Conservation (phyloP, 1,140 invertebrate species). For the Drosophila guanche region DNA sequence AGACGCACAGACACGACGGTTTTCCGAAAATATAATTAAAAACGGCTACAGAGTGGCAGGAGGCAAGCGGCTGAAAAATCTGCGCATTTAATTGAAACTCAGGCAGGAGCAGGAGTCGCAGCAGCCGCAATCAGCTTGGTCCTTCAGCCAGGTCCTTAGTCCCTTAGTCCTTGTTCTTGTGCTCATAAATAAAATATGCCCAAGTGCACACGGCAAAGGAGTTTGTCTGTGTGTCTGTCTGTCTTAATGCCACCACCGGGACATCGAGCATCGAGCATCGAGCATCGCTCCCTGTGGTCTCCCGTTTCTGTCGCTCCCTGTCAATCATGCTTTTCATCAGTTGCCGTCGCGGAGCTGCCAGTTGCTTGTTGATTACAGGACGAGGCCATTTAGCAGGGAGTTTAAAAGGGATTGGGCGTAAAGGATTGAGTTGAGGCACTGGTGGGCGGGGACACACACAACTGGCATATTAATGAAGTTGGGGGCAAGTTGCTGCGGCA, state of each 20-base stretch:
- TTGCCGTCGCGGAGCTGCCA: slow-evolving; percentile 29
- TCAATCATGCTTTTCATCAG: slow-evolving; percentile 56
- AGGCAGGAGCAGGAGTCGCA: slow-evolving; percentile 18
- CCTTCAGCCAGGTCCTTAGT: slow-evolving; percentile 8
- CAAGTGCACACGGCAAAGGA: slow-evolving; percentile 39
- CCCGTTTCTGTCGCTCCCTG: slow-evolving; percentile 1
- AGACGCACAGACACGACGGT: slow-evolving; percentile 2
- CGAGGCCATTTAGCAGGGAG: slow-evolving; percentile 57
- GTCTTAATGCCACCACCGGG: slow-evolving; percentile 37
- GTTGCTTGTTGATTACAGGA: slow-evolving; percentile 49
- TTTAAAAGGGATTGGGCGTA: no score
- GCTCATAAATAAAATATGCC: slow-evolving; percentile 76
- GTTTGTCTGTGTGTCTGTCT: slow-evolving; percentile 7
- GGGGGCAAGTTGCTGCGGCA: slow-evolving; percentile 44
- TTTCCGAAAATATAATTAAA: slow-evolving; percentile 64
- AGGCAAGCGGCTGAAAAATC: slow-evolving; percentile 49
- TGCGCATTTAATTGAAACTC: slow-evolving; percentile 77
- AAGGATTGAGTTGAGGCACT: no score
- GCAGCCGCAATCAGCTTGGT: slow-evolving; percentile 43
- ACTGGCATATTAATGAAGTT: slow-evolving; percentile 72
- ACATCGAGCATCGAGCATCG: not conserved
- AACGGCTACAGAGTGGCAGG: slow-evolving; percentile 42
- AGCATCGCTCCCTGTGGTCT: not conserved
- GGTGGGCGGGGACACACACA: no score
- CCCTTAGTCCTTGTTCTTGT: slow-evolving; percentile 8